Conservation (phyloP, 1,140 invertebrate species). For the Delia radicum region DNA sequence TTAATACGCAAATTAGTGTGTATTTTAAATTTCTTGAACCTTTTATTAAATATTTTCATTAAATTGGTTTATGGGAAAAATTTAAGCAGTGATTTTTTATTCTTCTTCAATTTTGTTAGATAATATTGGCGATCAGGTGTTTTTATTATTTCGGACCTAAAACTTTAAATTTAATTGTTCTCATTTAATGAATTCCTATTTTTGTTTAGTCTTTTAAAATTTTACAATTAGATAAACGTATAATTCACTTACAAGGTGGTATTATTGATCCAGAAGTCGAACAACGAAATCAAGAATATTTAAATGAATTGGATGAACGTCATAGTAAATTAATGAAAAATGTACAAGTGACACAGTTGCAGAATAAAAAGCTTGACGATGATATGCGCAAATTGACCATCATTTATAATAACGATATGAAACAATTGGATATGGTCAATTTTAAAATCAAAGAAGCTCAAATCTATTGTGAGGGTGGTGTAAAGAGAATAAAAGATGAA, state of each 20-base stretch:
- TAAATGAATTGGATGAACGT: constrained; percentile 37
- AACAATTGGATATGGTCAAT: constrained; percentile 41
- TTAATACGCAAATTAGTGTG: no score
- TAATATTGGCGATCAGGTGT: no score
- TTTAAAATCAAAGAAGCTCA: constrained; percentile 57
- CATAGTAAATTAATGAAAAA: constrained; percentile 35
- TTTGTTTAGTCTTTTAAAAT: constrained; percentile 42
- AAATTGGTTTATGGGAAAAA: no score
- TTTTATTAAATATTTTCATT: no score
- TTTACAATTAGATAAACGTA: constrained; percentile 34
- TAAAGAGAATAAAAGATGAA: constrained; percentile 59
- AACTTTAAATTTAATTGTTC: no score
- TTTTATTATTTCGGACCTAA: no score
- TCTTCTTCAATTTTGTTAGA: no score
- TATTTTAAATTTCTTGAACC: no score
- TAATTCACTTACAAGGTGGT: constrained; percentile 32
- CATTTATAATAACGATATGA: constrained; percentile 48
- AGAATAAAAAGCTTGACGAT: constrained; percentile 60
- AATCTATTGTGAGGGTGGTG: constrained; percentile 58
- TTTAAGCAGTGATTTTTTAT: no score
- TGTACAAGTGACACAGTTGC: constrained; percentile 54
- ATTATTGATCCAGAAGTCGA: constrained; percentile 39
- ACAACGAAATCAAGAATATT: constrained; percentile 30
- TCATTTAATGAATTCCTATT: no score
- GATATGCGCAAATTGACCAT: constrained; percentile 57